Percentiles rank a stretch among this genome's conserved stretches.
Evolutionary conservation across 2,797 vertebrate genomes (phyloP).

Genomic region (Pangasius mekongensis): DNA sequence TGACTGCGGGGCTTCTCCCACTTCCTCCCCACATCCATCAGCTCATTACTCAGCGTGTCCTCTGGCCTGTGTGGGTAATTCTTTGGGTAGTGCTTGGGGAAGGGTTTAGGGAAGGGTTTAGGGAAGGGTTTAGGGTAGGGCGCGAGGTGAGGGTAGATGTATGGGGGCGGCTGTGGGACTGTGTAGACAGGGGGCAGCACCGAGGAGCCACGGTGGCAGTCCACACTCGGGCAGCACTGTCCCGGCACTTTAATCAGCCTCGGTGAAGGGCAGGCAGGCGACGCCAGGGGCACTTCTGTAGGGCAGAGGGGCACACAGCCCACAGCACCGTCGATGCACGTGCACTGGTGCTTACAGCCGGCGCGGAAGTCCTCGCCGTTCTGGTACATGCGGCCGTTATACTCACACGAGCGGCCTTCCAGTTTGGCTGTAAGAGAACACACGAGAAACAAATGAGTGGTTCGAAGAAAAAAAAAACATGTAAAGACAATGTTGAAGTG

Average conservation of each 20-base stretch:
- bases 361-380: slow-evolving; percentile 81
- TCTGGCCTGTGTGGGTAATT: slow-evolving; percentile 58
- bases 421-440: slow-evolving; percentile 70
- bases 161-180: slow-evolving; percentile 61
- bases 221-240: slow-evolving; percentile 81
- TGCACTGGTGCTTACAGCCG: slow-evolving; percentile 84
- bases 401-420: slow-evolving; percentile 83
- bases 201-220: slow-evolving; percentile 71
- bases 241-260: slow-evolving; percentile 78
- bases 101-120: slow-evolving; percentile 64
- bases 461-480: neutral
- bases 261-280: slow-evolving; percentile 75
- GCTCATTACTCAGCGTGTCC: slow-evolving; percentile 73
- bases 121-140: slow-evolving; percentile 61
- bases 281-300: slow-evolving; percentile 73
- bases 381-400: slow-evolving; percentile 81
- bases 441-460: neutral
- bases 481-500: neutral
- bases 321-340: slow-evolving; percentile 83
- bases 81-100: slow-evolving; percentile 65
- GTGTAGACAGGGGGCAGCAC: slow-evolving; percentile 60
- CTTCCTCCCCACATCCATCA: slow-evolving; percentile 70
- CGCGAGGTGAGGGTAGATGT: slow-evolving; percentile 54
- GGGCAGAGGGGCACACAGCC: slow-evolving; percentile 82
- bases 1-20: slow-evolving; percentile 71